Percentiles rank a stretch among this genome's conserved stretches.
Conservation (phyloP, 2,797 vertebrate genomes). For the Falco peregrinus region DNA sequence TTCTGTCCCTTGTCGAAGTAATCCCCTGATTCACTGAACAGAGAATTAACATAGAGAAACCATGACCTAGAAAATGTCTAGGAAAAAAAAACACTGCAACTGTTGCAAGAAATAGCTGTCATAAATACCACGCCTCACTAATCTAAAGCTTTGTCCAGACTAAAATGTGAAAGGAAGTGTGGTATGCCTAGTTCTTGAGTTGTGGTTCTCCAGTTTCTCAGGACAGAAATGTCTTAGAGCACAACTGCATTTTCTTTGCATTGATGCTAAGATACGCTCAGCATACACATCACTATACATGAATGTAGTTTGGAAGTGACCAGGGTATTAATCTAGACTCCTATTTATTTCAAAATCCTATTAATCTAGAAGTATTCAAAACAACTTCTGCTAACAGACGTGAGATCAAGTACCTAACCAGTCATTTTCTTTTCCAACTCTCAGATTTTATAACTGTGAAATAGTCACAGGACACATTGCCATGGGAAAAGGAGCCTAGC, state of each 20-base stretch:
- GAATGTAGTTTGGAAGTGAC: not conserved
- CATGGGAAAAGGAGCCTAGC: not conserved
- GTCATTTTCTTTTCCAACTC: not conserved
- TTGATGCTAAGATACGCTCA: not conserved
- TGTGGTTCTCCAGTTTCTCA: not conserved
- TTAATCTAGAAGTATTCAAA: not conserved
- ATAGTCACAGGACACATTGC: not conserved
- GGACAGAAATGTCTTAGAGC: not conserved
- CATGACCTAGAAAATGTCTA: not conserved
- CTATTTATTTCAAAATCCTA: no score
- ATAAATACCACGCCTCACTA: rapidly evolving
- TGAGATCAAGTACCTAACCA: not conserved
- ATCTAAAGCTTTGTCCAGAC: not conserved
- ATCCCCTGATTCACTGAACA: not conserved
- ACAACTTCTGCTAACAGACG: not conserved
- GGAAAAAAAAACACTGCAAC: not conserved
- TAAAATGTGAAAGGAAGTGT: not conserved
- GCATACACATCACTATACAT: not conserved
- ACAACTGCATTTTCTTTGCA: not conserved
- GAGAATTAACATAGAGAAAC: not conserved
- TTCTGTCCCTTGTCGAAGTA: not conserved
- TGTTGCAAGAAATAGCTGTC: not conserved
- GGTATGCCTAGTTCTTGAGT: not conserved
- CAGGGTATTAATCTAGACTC: not conserved
- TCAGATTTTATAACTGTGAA: not conserved